Evolutionary conservation across 1,140 invertebrate species (phyloP).

Genomic region (Trialeurodes vaporariorum): DNA sequence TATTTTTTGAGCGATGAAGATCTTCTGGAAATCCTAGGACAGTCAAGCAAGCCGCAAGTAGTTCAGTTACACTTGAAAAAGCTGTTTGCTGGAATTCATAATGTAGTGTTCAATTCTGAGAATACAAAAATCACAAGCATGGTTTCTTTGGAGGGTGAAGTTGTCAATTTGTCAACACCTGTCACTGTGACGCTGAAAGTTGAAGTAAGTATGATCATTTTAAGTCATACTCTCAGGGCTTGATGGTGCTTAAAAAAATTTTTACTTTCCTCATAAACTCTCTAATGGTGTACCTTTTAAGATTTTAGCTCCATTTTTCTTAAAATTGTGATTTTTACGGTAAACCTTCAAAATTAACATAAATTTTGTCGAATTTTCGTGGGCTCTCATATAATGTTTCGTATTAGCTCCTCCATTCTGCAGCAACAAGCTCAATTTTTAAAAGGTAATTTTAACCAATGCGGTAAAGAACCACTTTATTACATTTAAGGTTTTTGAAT

Average conservation of each 20-base stretch:
- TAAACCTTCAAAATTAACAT: too few species aligned
- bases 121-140: conserved; percentile 56
- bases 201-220: conserved; percentile 45
- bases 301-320: background rate
- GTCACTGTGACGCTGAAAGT: conserved; percentile 69
- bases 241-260: conserved; percentile 1
- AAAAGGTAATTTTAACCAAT: too few species aligned
- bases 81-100: conserved; percentile 81
- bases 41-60: conserved; percentile 72
- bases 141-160: conserved; percentile 71
- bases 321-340: conserved; percentile 1
- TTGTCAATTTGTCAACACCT: conserved; percentile 58
- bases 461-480: too few species aligned
- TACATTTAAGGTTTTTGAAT: too few species aligned
- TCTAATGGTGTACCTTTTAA: background rate
- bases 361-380: too few species aligned
- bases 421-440: too few species aligned
- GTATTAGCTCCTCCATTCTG: too few species aligned
- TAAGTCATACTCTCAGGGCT: conserved; percentile 1
- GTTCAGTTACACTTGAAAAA: conserved; percentile 91
- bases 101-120: conserved; percentile 52
- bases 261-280: conserved; percentile 1
- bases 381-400: too few species aligned
- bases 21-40: conserved; percentile 81
- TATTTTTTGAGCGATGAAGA: conserved; percentile 97